A percentile compares a stretch with the other conserved stretches of the same genome.
Evolutionary conservation across 2,888 invertebrate genomes (phyloP).

Genomic region (Cataglyphis albicans): DNA sequence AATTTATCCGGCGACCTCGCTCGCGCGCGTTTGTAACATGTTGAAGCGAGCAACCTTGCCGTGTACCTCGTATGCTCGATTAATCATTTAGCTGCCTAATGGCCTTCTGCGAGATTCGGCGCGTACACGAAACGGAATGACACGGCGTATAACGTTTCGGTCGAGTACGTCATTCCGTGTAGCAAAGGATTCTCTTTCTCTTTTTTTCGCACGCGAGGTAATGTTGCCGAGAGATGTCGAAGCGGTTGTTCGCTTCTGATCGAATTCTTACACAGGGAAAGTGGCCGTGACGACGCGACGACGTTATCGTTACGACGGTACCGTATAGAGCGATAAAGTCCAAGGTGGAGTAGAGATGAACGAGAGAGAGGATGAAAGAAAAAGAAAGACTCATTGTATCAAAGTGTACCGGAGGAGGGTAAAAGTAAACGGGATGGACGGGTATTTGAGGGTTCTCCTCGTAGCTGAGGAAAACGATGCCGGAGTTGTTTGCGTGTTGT

Average conservation of each 20-base stretch:
- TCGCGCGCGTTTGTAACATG: constrained; percentile 43
- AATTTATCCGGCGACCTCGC: constrained; percentile 47
- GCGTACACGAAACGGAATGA: constrained; percentile 25
- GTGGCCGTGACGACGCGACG: constrained; percentile 43
- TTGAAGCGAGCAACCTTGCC: constrained; percentile 47
- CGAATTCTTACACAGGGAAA: constrained; percentile 64
- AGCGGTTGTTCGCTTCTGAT: constrained; percentile 57
- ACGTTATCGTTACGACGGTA: constrained; percentile 57
- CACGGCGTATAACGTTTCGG: constrained; percentile 24
- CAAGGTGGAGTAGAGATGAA: constrained; percentile 33
- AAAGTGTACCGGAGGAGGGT: constrained; percentile 13
- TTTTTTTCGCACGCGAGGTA: constrained; percentile 31
- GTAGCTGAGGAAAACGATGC: constrained; percentile 31
- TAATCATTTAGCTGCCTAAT: constrained; percentile 72
- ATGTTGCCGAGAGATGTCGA: neutral
- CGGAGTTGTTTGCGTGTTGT: constrained; percentile 58
- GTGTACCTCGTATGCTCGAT: constrained; percentile 62
- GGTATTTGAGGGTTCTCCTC: neutral
- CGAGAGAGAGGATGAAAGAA: neutral
- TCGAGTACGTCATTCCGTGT: constrained; percentile 29
- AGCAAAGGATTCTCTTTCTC: constrained; percentile 35
- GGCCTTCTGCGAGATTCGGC: constrained; percentile 61
- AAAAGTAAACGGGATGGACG: constrained; percentile 27
- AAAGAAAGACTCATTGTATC: constrained; percentile 39
- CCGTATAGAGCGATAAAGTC: constrained; percentile 61